Evolutionary conservation across 2,888 invertebrate genomes (phyloP), one percentile per base, ranked within the genome.

Genomic region (Coecobrya sp.): DNA sequence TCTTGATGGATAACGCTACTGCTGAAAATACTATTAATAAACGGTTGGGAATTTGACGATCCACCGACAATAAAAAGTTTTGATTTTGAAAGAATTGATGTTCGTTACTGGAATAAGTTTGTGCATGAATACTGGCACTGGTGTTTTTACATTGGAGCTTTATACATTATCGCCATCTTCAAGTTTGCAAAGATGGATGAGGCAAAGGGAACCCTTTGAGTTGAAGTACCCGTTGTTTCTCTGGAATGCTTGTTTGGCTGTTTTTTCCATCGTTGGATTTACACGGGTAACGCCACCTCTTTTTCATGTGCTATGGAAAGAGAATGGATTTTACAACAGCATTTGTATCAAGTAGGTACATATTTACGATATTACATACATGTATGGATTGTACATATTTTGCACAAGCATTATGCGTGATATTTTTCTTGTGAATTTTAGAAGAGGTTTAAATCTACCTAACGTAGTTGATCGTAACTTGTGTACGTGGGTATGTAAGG

Each of bases 231-330:
- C 81, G 22, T 55, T 93, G 2, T 92, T 89, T 45, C 8, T 86
- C 0, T 92, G 92, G 92, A 92, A 92, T 59, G 27, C n/a, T 0
- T 55, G 52, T 1, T 82, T 92, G 27, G 96, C 96, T 3, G 49
- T 91, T n/a, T 93, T 93, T 49, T 93, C 93, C 3, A 55, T 93
- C 0, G 25, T 89, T 10, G 93, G 93, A 25, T 91, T 93, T 68
- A 27, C 73, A 45, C 62, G 93, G 19, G 82, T 91, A 45, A 70
- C 81, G 5, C 19, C 93, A 86, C 4, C 92, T 89, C 68, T 93
- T 86, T 55, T 96, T 2, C 95, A 96, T 89, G 95, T 96, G 1
- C 94, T 88, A 8, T 16, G 10, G 5, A 19, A 81, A 10, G 25
- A 79, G 13, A 62, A 62, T 76, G 88, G 88, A 25, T 19, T 88